These are phyloP conservation scores for Catamblyrhynchus diadema DNA, from an alignment of 2,797 vertebrate genomes.

Conservation along the genomic window DNA sequence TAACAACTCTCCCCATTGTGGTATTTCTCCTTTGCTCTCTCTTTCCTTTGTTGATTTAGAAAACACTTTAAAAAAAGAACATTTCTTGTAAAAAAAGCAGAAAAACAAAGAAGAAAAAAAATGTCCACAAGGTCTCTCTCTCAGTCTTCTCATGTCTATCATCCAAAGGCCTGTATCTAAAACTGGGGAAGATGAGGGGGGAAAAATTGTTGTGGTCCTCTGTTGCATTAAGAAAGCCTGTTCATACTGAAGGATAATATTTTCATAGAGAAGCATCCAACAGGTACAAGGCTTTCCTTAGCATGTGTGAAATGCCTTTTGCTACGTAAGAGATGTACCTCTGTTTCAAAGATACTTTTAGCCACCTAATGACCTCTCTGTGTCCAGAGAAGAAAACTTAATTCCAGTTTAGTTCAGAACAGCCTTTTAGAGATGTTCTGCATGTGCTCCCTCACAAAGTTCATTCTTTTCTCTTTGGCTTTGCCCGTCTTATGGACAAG, in stretches of 20 bases:
- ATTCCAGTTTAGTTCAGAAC: not conserved
- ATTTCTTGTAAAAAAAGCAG: not conserved
- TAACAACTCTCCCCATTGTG: not conserved
- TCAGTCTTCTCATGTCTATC: not conserved
- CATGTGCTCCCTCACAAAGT: not conserved
- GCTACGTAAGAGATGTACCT: not conserved
- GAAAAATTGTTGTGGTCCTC: not conserved
- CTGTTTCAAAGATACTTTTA: not conserved
- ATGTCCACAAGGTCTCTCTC: not conserved
- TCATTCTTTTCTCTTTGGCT: not conserved
- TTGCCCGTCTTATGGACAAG: not conserved
- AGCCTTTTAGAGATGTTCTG: not conserved
- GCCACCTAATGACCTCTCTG: not conserved
- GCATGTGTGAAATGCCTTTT: not conserved
- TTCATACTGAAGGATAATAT: not conserved
- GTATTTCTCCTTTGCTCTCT: not conserved
- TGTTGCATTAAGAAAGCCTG: not conserved
- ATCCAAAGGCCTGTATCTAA: not conserved
- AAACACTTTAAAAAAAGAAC: not conserved
- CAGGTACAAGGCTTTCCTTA: not conserved
- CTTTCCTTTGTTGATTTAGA: not conserved
- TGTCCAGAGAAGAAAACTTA: not conserved
- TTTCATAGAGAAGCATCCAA: not conserved
- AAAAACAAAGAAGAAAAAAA: not conserved
- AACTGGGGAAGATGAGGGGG: not conserved